Percentiles rank a stretch among this genome's conserved stretches.
phyloP scores from a whole-genome alignment of 2,113 vertebrate species.

The Pangasianodon hypophthalmus region DNA sequence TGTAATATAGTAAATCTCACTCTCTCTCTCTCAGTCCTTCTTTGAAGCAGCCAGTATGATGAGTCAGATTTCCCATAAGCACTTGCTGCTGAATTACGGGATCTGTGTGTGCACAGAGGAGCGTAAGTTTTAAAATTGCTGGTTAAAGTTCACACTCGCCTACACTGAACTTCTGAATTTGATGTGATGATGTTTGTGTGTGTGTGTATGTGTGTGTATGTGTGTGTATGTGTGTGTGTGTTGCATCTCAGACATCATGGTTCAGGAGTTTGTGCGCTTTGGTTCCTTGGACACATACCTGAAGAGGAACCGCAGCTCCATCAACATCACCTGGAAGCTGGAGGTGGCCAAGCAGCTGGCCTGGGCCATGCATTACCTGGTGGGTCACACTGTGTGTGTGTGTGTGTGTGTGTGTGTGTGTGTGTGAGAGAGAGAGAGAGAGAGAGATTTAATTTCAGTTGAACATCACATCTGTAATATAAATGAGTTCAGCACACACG shows the following conservation, averaged over 20 bases:
- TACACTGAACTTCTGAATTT: background rate
- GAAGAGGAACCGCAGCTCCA: slow-evolving; percentile 87
- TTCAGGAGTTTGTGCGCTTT: slow-evolving; percentile 95
- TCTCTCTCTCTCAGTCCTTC: slow-evolving; percentile 80
- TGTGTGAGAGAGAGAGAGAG: background rate
- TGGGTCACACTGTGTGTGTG: slow-evolving; percentile 66
- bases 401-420: slow-evolving; percentile 3
- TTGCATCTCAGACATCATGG: slow-evolving; percentile 88
- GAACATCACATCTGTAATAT: background rate
- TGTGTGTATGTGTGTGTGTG: slow-evolving; percentile 10
- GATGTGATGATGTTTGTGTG: background rate
- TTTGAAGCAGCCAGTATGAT: slow-evolving; percentile 99
- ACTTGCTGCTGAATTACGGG: slow-evolving; percentile 92
- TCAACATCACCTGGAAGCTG: slow-evolving; percentile 96
- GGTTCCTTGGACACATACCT: slow-evolving; percentile 93
- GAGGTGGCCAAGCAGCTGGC: slow-evolving; percentile 96
- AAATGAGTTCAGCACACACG: background rate
- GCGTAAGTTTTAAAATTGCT: slow-evolving; percentile 79
- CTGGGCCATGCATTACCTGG: slow-evolving; percentile 96
- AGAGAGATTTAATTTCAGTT: background rate
- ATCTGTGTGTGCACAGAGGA: slow-evolving; percentile 95
- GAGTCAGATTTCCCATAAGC: slow-evolving; percentile 96
- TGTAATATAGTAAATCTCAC: background rate
- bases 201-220: background rate
- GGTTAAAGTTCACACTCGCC: background rate